Evolutionary conservation across 2,113 vertebrate species (phyloP).

Genomic region (Sialia sialis): DNA sequence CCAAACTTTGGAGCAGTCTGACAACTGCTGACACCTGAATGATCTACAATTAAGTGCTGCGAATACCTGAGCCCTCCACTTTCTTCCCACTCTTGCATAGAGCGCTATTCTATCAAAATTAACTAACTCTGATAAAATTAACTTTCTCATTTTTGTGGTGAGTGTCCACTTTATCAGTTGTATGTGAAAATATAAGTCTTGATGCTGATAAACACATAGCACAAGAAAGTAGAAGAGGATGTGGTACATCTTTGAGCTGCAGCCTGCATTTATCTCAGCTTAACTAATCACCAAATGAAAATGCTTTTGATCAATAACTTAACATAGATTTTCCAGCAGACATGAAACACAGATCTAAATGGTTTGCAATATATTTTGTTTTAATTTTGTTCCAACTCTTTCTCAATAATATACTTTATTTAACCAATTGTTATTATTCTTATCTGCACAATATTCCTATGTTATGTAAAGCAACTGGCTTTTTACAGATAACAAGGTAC

Average conservation of each 20-base stretch:
- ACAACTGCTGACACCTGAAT: neutral
- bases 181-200: neutral
- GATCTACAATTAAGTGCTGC: neutral
- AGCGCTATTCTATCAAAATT: neutral
- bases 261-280: neutral
- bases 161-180: neutral
- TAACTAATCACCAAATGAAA: neutral
- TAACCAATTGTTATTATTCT: neutral
- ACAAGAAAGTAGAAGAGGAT: neutral
- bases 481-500: neutral
- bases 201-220: neutral
- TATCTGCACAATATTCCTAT: neutral
- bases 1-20: neutral
- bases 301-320: neutral
- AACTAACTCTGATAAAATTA: neutral
- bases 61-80: neutral
- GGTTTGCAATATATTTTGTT: neutral
- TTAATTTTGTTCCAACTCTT: neutral
- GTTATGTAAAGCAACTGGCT: neutral
- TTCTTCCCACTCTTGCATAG: neutral
- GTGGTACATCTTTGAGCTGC: neutral
- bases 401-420: neutral
- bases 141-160: neutral
- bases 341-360: neutral
- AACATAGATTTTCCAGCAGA: neutral